Evolutionary conservation across 2,888 invertebrate species (phyloP).

Genomic region (Stictocephala bisonia): DNA sequence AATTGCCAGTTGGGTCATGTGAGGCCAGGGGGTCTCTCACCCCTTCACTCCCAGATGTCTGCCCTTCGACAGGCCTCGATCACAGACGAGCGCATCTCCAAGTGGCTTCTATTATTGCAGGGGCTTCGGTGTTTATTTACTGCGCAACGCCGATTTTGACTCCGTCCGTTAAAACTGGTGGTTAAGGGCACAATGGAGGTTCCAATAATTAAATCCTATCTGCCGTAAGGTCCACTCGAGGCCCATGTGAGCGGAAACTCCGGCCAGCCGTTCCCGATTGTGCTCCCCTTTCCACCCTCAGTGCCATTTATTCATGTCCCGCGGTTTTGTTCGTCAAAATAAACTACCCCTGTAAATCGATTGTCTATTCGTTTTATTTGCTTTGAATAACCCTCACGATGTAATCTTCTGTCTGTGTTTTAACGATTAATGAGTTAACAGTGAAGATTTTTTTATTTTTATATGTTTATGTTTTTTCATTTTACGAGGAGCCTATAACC

Average conservation of each 20-base stretch:
- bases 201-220: slow-evolving; percentile 35
- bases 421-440: too few species aligned
- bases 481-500: too few species aligned
- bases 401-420: too few species aligned
- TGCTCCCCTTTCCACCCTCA: not conserved
- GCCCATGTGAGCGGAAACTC: slow-evolving; percentile 11
- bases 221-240: slow-evolving; percentile 29
- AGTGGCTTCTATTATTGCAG: slow-evolving; percentile 39
- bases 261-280: slow-evolving; percentile 12
- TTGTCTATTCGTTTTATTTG: too few species aligned
- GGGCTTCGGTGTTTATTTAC: slow-evolving; percentile 44
- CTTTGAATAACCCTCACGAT: too few species aligned
- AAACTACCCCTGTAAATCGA: too few species aligned
- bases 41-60: not conserved
- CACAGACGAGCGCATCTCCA: slow-evolving; percentile 36
- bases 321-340: too few species aligned
- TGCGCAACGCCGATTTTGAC: slow-evolving; percentile 43
- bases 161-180: slow-evolving; percentile 45
- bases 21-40: not conserved
- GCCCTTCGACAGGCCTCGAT: not conserved
- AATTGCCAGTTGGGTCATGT: not conserved
- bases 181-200: slow-evolving; percentile 41
- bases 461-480: too few species aligned
- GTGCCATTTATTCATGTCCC: not conserved
- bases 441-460: too few species aligned